These are phyloP conservation scores for Meles meles DNA, from an alignment of 2,113 vertebrate genomes.

Conservation along the genomic window DNA sequence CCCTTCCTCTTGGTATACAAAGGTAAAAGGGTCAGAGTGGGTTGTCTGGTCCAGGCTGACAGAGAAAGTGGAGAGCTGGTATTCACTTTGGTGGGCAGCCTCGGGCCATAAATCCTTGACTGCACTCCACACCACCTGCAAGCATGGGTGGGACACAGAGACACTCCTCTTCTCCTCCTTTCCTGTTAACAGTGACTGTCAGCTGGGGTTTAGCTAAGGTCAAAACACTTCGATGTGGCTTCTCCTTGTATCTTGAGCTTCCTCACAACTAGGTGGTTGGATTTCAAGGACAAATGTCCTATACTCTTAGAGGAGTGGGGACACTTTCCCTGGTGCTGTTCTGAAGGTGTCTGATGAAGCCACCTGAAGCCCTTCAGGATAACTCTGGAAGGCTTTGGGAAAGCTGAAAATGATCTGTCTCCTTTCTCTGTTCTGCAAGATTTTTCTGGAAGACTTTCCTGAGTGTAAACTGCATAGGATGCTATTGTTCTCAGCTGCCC, in stretches of 20 bases:
- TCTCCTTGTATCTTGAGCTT: neutral
- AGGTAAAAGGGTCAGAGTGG: rapidly evolving
- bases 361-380: neutral
- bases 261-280: neutral
- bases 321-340: neutral
- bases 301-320: rapidly evolving
- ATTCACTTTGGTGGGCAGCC: neutral
- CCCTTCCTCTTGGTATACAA: neutral
- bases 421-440: neutral
- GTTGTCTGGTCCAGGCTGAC: neutral
- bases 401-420: neutral
- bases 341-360: neutral
- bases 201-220: neutral
- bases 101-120: neutral
- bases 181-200: neutral
- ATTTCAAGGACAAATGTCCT: neutral
- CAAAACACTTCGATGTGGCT: neutral
- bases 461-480: neutral
- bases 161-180: neutral
- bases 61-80: neutral
- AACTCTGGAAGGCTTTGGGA: neutral
- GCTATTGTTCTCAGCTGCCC: neutral
- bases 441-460: neutral
- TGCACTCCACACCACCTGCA: neutral
- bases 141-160: neutral